Percentiles rank a stretch among this genome's conserved stretches.
Evolutionary conservation across 2,113 vertebrate species (phyloP).

Genomic region (Octodon degus): DNA sequence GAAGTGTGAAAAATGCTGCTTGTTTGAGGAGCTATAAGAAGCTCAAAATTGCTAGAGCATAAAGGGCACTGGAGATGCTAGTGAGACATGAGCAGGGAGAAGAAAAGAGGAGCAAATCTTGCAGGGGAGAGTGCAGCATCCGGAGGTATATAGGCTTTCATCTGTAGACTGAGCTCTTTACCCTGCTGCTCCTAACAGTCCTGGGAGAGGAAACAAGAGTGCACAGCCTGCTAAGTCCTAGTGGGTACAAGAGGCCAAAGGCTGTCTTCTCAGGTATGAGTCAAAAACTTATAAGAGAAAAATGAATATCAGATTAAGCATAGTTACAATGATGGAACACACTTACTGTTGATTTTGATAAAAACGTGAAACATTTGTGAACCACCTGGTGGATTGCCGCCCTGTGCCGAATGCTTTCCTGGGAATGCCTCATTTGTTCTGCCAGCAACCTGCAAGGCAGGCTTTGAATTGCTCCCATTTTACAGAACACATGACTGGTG

Average conservation of each 20-base stretch:
- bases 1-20: not conserved
- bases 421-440: not conserved
- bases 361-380: not conserved
- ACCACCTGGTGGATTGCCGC: not conserved
- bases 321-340: not conserved
- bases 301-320: not conserved
- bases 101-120: not conserved
- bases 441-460: not conserved
- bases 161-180: not conserved
- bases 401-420: not conserved
- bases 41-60: not conserved
- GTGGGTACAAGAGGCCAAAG: not conserved
- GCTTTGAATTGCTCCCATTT: not conserved
- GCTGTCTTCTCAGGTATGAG: not conserved
- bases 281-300: not conserved
- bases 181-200: not conserved
- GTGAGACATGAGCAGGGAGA: not conserved
- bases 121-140: not conserved
- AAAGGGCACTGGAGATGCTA: not conserved
- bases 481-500: not conserved
- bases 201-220: not conserved
- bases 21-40: not conserved
- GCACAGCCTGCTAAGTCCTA: rapidly evolving
- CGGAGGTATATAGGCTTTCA: not conserved
- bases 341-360: not conserved